Conservation (phyloP, 2,797 vertebrate species). For the Squalus acanthias region DNA sequence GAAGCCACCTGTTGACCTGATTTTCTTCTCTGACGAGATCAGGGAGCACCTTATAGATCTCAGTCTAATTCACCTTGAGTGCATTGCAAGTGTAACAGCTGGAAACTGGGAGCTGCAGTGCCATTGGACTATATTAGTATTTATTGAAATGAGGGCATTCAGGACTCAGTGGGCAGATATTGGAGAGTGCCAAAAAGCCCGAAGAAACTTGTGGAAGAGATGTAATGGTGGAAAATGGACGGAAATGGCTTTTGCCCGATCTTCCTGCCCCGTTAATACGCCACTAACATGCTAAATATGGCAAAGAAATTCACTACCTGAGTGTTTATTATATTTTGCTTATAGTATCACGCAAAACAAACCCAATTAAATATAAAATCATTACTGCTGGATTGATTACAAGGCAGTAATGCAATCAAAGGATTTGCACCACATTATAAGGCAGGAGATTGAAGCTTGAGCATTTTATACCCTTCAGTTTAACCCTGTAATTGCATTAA, state of each 20-base stretch:
- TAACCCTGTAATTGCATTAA: background rate
- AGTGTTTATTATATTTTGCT: background rate
- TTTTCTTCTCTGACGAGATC: background rate
- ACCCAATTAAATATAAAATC: slow-evolving; percentile 13
- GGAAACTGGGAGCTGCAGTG: background rate
- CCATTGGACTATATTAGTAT: background rate
- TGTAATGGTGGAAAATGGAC: background rate
- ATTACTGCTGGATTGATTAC: background rate
- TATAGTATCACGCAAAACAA: background rate
- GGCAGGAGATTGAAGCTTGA: background rate
- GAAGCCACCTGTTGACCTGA: too few species aligned
- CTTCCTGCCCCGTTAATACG: background rate
- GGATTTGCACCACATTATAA: background rate
- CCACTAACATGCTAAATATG: background rate
- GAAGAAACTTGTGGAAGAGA: background rate
- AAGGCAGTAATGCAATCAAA: background rate
- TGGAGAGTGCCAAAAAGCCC: background rate
- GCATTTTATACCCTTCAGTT: background rate
- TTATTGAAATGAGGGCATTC: background rate
- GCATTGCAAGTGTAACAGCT: background rate
- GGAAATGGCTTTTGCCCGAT: background rate
- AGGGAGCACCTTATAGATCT: background rate
- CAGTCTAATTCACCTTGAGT: background rate
- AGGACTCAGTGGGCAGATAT: background rate
- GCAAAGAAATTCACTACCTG: background rate